These are phyloP conservation scores for Catharus bicknelli DNA, from an alignment of 2,113 vertebrate genomes.

Conservation along the genomic window DNA sequence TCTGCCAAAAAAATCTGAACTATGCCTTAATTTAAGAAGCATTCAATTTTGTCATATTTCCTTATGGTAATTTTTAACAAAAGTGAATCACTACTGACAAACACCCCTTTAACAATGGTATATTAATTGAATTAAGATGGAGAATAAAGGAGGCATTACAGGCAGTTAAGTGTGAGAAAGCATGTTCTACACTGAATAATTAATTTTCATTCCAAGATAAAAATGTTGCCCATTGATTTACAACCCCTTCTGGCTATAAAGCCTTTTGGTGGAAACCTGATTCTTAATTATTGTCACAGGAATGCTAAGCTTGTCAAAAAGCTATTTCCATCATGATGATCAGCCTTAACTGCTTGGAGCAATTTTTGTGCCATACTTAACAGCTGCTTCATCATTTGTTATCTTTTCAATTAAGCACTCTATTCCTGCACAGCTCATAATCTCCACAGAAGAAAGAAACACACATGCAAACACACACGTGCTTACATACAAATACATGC, in stretches of 20 bases:
- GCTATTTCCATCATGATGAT: slow-evolving; percentile 75
- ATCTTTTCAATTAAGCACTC: slow-evolving; percentile 66
- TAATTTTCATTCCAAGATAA: slow-evolving; percentile 77
- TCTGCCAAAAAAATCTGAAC: slow-evolving; percentile 24
- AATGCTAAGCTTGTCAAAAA: slow-evolving; percentile 73
- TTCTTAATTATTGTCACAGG: slow-evolving; percentile 79
- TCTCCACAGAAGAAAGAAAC: background rate
- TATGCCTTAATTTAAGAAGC: slow-evolving; percentile 29
- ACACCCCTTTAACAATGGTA: slow-evolving; percentile 25
- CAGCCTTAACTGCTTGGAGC: slow-evolving; percentile 70
- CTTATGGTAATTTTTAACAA: slow-evolving; percentile 43
- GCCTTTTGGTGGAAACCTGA: slow-evolving; percentile 78
- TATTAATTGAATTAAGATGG: slow-evolving; percentile 54
- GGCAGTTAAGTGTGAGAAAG: slow-evolving; percentile 69
- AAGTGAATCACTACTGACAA: slow-evolving; percentile 32
- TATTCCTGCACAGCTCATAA: background rate
- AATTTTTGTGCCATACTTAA: slow-evolving; percentile 60
- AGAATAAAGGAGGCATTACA: slow-evolving; percentile 38
- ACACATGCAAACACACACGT: background rate
- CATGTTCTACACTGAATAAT: slow-evolving; percentile 79
- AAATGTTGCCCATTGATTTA: slow-evolving; percentile 82
- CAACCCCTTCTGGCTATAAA: slow-evolving; percentile 74
- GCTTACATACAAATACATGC: background rate
- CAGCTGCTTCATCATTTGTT: slow-evolving; percentile 78
- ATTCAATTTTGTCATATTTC: slow-evolving; percentile 43